Base-by-base conservation (phyloP, 64 coral and sea anemone genomes). In the Pocillopora damicornis region DNA sequence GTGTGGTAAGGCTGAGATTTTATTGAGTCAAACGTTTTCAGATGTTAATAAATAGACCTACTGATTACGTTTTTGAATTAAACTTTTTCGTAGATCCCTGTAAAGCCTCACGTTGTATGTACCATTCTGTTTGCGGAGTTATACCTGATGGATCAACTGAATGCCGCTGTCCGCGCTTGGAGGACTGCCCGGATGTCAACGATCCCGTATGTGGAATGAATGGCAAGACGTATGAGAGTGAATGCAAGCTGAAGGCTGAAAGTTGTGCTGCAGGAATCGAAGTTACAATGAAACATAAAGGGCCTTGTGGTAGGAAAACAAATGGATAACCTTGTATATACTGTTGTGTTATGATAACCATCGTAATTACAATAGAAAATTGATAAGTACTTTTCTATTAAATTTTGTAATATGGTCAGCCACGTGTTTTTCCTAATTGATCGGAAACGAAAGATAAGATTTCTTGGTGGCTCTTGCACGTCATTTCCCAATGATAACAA, bases 101-200 rank as follows among this genome's bases (percentile, higher is more conserved):
- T 23, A 5, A 67, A 59, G 88, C 83, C 35, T 74, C 92, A 1
- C 69, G 65, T 58, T 94, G 92, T 72, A 79, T 60, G 58, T 58
- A 90, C 74, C 89, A 94, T 58, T 58, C 87, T 25, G 73, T 36
- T 17, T 94, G 92, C 37, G 35, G 36, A 35, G 35, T 63, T 10
- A 67, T 59, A 36, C 26, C 65, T 15, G 88, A 90, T 67, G 92
- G 92, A 34, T 94, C 92, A 0, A 94, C 92, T 8, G n/a, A 17
- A 45, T 94, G 92, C 26, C 56, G 83, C 37, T 94, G 92, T 51
- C 92, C 80, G 8, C 9, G 71, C 5, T 12, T 61, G 17, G 62
- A 87, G 9, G 42, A 79, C 20, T 92, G 90, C 76, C 83, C 90
- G 57, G 23, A 79, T 79, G 63, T 23, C 7, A 37, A 20, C 13